Evolutionary conservation across 2,888 invertebrate genomes (phyloP).

Genomic region (Tyria jacobaeae): DNA sequence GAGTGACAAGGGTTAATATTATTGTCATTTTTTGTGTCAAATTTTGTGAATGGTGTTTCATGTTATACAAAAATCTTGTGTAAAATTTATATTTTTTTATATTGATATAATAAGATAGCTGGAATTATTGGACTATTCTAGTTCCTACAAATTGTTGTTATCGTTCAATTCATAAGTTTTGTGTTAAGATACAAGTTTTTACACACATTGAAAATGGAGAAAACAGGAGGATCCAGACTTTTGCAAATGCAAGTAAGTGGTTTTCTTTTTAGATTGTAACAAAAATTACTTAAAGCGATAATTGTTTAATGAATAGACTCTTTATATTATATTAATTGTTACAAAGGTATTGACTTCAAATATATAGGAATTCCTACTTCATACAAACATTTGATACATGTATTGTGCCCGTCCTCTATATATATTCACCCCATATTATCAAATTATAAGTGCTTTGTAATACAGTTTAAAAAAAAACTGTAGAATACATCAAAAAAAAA

Average conservation of each 20-base stretch:
- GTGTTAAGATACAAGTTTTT: conserved; percentile 41
- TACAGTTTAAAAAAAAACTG: too few species aligned
- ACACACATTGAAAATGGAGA: conserved; percentile 79
- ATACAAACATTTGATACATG: too few species aligned
- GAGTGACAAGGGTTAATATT: conserved; percentile 18
- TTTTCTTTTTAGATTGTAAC: background rate
- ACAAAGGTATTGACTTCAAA: too few species aligned
- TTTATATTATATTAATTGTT: too few species aligned
- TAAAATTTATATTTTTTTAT: conserved; percentile 53
- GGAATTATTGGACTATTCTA: conserved; percentile 31
- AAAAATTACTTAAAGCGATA: background rate
- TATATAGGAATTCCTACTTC: too few species aligned
- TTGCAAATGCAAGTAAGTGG: conserved; percentile 81
- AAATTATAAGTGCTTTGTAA: too few species aligned
- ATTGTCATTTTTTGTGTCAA: conserved; percentile 68
- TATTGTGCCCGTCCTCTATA: too few species aligned
- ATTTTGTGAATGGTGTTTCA: conserved; percentile 67
- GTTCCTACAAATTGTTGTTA: conserved; percentile 48
- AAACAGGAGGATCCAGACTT: conserved; percentile 73
- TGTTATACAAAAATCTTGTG: conserved; percentile 67
- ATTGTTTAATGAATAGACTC: too few species aligned
- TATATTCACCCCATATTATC: too few species aligned
- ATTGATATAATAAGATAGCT: conserved; percentile 27
- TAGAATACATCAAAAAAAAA: too few species aligned
- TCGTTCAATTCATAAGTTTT: conserved; percentile 58